Base-by-base conservation (phyloP, 2,113 vertebrate genomes). In the Grammomys surdaster region DNA sequence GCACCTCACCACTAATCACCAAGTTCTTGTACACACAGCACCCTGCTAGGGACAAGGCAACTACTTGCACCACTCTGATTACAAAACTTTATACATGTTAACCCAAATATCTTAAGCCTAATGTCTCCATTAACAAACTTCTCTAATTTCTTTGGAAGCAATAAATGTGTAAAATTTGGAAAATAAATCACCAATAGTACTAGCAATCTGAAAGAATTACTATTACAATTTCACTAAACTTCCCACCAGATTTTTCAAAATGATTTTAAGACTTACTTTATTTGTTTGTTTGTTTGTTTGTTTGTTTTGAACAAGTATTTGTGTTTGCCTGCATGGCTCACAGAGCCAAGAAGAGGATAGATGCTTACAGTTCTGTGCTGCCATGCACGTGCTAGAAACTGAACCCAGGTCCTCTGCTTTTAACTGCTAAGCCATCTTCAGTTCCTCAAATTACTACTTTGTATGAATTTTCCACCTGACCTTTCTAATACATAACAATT, bases 191-290 rank as follows among this genome's bases (percentile, higher is more conserved):
- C 40, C 0, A 48, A 51, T 85, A 88, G 46, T 51, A 78, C 13
- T 19, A 90, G n/a, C n/a, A 90, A 96, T 82, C 26, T 87, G 67
- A 87, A 94, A 78, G 60, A 95, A 91, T 88, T 77, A 70, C 48
- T 84, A 86, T 54, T 65, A 67, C 65, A 19, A 46, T 58, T 87
- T 91, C 91, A 19, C 46, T 92, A 26, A 90, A 95, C 89, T 90
- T 84, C 43, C 36, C 51, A 77, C 2, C 10, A 75, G 87, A 80
- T 73, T 92, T 86, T 60, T 87, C 88, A 88, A 54, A 77, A 60
- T 28, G 7, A 22, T 54, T 26, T 82, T 60, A 40, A 40, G 22
- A 40, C 22, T 81, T 24, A 26, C 22, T 63, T 24, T 63, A 24
- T 63, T n/a, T 80, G 1, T 56, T 16, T 56, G 2, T 56, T 56